phyloP scores from a whole-genome alignment of 2,888 invertebrate genomes.

The Dexiosoma caninum region DNA sequence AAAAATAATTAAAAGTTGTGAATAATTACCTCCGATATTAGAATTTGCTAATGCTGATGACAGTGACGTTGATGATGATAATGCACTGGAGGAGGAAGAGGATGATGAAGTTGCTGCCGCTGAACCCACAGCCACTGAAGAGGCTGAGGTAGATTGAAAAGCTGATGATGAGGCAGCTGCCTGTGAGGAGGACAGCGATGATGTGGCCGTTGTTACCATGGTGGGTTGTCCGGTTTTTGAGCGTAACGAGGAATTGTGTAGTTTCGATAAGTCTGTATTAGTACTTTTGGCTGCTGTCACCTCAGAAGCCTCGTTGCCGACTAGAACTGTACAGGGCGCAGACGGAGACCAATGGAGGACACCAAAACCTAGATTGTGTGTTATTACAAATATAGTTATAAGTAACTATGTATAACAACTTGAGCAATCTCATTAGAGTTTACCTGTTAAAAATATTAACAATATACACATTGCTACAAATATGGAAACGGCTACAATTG shows the following conservation, averaged over 20 bases:
- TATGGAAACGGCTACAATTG: conserved; percentile 91
- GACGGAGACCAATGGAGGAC: conserved; percentile 90
- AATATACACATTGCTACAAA: conserved; percentile 89
- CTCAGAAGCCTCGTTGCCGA: conserved; percentile 87
- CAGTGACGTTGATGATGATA: conserved; percentile 79
- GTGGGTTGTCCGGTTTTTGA: conserved; percentile 79
- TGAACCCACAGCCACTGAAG: conserved; percentile 78
- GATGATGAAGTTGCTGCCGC: conserved; percentile 82
- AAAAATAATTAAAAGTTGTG: conserved; percentile 76
- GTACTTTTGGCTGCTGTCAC: conserved; percentile 84
- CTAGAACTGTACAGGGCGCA: conserved; percentile 90
- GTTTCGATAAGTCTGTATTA: conserved; percentile 84
- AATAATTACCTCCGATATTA: conserved; percentile 77
- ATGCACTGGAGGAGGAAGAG: conserved; percentile 76
- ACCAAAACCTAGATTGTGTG: conserved; percentile 83
- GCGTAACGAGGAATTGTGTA: conserved; percentile 82
- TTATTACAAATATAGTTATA: background rate
- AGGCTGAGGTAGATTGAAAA: conserved; percentile 79
- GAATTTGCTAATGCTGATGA: conserved; percentile 74
- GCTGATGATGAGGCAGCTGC: conserved; percentile 82
- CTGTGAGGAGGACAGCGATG: conserved; percentile 80
- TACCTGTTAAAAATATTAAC: conserved; percentile 92
- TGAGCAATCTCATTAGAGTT: too few species aligned
- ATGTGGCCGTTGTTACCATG: conserved; percentile 78
- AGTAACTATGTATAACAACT: background rate